Evolutionary conservation across 2,888 invertebrate species (phyloP), one percentile per base, ranked within the genome.

Genomic region (Macrosiphum euphorbiae): DNA sequence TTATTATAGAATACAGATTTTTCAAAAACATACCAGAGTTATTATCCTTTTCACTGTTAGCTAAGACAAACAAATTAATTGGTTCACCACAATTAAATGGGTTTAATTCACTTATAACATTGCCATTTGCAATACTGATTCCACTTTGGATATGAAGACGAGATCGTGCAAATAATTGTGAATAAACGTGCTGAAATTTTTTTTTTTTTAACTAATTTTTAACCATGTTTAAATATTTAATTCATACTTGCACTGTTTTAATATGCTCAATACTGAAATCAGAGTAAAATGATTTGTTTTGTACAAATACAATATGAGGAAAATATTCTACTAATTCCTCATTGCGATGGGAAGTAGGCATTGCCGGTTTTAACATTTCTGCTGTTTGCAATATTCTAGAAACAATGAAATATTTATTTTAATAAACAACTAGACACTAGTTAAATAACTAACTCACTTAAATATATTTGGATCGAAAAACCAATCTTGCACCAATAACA

Each of bases 401-500:
- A 95, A 94, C 88, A 90, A 85, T 91, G 67, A 90, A 91, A 88
- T 35, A 47, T 90, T 78, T n/a, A 55, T 35, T 92, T 85, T 86
- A 52, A 94, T 50, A 87, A 44, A 44, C 55, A 47, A 52, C 0
- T n/a, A n/a, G n/a, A n/a, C n/a, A n/a, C n/a, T 55, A 41, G 28
- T 20, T 26, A 41, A 35, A 35, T 94, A n/a, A 11, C 3, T 55
- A 55, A 55, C 35, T 61, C 52, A 97, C 97, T 98, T 97, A 94
- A 98, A 95, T 95, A 98, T 96, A 96, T 98, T 98, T 94, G 98
- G 97, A 96, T 98, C 98, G 7, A 98, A 96, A 95, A 98, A 98
- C 97, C 98, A 98, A 95, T 99, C 99, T 95, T 99, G 98, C 0
- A 98, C 98, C 67, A 99, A 97, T 94, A 99, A 96, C 16, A 99